phyloP scores from a whole-genome alignment of 2,113 vertebrate genomes.

The Alexandromys fortis region DNA sequence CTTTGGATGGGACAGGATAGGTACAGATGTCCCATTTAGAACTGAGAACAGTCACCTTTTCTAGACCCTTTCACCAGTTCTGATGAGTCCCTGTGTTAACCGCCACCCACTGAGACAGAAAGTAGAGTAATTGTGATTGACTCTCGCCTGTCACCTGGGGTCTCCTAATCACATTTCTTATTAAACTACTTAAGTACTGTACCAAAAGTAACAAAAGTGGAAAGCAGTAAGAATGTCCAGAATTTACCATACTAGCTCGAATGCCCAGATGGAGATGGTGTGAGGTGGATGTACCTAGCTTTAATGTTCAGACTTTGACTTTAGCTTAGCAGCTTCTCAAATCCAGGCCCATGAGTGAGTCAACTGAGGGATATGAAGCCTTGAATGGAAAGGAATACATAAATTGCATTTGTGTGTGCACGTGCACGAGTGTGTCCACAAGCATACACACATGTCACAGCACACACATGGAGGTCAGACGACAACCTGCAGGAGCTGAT shows the following conservation, averaged over 20 bases:
- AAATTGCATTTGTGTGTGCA: not conserved
- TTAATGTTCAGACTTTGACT: fast-evolving
- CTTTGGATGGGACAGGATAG: not conserved
- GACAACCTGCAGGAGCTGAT: not conserved
- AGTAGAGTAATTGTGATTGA: not conserved
- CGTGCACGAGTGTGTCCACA: not conserved
- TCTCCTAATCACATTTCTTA: not conserved
- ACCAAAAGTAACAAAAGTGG: not conserved
- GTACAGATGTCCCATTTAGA: not conserved
- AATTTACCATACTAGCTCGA: fast-evolving
- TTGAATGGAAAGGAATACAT: fast-evolving
- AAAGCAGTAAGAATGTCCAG: not conserved
- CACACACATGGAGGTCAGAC: not conserved
- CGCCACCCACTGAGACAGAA: not conserved
- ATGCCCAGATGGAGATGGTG: not conserved
- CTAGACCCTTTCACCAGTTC: not conserved
- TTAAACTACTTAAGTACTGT: not conserved
- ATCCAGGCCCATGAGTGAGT: fast-evolving
- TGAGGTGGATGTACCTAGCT: fast-evolving
- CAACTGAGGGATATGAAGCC: not conserved
- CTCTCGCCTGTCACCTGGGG: not conserved
- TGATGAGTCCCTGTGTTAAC: not conserved
- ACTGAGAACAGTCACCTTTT: not conserved
- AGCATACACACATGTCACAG: not conserved
- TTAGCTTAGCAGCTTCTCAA: not conserved